Conservation (phyloP, 2,113 vertebrate genomes). For the Rhinopomastus cyanomelas region DNA sequence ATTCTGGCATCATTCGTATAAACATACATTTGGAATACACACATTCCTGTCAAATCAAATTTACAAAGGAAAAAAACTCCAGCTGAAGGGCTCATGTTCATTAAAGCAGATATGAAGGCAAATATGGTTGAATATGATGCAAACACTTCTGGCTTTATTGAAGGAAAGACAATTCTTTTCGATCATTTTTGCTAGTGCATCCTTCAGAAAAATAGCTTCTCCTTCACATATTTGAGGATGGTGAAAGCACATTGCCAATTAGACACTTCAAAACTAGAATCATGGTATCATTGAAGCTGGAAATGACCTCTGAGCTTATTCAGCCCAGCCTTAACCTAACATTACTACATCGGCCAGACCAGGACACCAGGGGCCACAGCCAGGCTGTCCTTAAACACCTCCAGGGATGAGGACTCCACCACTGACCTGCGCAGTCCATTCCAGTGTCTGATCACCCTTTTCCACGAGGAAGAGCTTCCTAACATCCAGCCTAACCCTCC, state of each 20-base stretch:
- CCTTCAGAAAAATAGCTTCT: not conserved
- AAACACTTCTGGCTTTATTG: not conserved
- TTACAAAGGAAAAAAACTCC: not conserved
- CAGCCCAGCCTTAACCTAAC: too few relatives aligned
- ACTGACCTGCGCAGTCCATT: too few relatives aligned
- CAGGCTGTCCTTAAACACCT: too few relatives aligned
- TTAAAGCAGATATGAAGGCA: not conserved
- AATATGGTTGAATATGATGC: not conserved
- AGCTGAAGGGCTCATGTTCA: not conserved
- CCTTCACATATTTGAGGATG: not conserved
- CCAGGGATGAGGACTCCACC: too few relatives aligned
- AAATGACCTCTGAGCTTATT: too few relatives aligned
- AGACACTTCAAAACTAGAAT: too few relatives aligned
- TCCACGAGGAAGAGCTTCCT: too few relatives aligned
- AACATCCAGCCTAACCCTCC: too few relatives aligned
- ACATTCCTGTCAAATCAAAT: constrained; percentile 5
- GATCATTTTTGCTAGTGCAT: not conserved
- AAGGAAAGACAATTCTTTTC: not conserved
- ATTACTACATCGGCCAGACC: too few relatives aligned
- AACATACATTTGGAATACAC: constrained; percentile 4
- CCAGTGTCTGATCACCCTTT: too few relatives aligned
- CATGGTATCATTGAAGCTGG: too few relatives aligned
- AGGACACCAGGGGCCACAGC: too few relatives aligned
- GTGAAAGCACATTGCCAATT: not conserved
- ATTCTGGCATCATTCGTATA: constrained; percentile 7